Conservation (phyloP, 2,888 invertebrate species). For the Sceliomorpha sp. region DNA sequence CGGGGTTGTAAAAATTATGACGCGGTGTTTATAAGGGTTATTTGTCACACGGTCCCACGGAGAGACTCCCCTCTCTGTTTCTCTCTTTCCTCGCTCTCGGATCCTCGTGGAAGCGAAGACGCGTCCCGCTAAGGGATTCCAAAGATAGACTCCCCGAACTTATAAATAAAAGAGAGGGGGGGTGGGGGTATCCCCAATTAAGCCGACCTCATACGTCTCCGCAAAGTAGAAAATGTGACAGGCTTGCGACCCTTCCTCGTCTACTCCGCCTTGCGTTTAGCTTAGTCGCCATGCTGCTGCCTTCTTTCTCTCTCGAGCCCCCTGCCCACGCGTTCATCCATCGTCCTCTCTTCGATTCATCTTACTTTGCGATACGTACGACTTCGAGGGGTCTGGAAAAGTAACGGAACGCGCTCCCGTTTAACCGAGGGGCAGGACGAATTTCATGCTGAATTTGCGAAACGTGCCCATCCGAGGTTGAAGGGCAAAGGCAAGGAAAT, state of each 20-base stretch:
- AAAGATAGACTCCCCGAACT: conserved; percentile 75
- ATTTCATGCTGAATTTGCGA: conserved; percentile 82
- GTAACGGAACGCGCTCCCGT: conserved; percentile 73
- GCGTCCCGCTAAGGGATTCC: conserved; percentile 49
- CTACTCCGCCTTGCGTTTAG: conserved; percentile 32
- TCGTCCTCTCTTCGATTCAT: conserved; percentile 41
- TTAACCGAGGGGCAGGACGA: conserved; percentile 77
- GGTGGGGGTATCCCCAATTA: conserved; percentile 75
- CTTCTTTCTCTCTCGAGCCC: conserved; percentile 48
- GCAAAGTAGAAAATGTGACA: conserved; percentile 78
- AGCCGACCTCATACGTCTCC: conserved; percentile 75
- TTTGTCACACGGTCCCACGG: conserved; percentile 71
- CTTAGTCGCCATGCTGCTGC: conserved; percentile 44
- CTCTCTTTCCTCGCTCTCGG: conserved; percentile 23
- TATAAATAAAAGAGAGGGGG: conserved; percentile 80
- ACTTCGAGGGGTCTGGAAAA: conserved; percentile 52
- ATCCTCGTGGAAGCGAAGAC: conserved; percentile 48
- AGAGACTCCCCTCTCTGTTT: conserved; percentile 43
- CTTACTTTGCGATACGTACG: conserved; percentile 49
- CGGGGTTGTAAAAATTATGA: conserved; percentile 61
- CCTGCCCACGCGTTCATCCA: conserved; percentile 27
- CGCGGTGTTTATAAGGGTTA: conserved; percentile 78
- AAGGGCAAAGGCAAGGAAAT: conserved; percentile 14
- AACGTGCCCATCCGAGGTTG: conserved; percentile 81
- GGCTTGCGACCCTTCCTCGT: conserved; percentile 58